Base-by-base conservation (phyloP, 1,140 invertebrate genomes). In the Lordiphosa clarofinis region DNA sequence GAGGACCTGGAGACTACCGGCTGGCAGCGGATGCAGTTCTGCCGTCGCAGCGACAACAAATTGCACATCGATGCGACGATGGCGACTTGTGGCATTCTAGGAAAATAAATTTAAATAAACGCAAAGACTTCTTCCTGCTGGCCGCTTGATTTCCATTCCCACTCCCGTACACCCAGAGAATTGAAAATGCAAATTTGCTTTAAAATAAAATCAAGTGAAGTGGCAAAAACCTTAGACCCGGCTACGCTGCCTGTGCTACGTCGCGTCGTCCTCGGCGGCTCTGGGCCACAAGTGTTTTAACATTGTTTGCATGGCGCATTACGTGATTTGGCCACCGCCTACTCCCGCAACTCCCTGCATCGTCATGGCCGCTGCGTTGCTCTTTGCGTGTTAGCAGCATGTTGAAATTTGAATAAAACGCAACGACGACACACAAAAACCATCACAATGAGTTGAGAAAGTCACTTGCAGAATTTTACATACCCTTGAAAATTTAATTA, bases 21-120 rank as follows among this genome's bases (percentile, higher is more conserved):
- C 36, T 48, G 47, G 57, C 56, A 53, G 52, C 56, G 54, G 65
- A 70, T 65, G 52, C 65, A 56, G 54, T 40, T 52, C 50, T 53
- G 44, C 47, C 56, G 48, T 49, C 39, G 50, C 54, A 58, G 55
- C 50, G 55, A 54, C 75, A 81, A 84, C 78, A 84, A 84, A 84
- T 84, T 84, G 78, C 73, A 62, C 73, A 76, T 78, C 78, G 76
- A 81, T 82, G 71, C 48, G 48, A 60, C 58, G 65, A 61, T 75
- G 78, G 52, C 79, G 59, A 82, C 78, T 82, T 84, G 73, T 73
- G 78, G 78, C 69, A 84, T 84, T 84, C 78, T 84, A 84, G 68
- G 73, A 84, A 84, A 73, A 84, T 84, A 78, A 84, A 84, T 84
- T 84, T 82, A 84, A 82, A 82, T 82, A 82, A 82, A 84, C 61